Evolutionary conservation across 2,113 vertebrate genomes (phyloP).

Genomic region (Atherinomorus stipes): DNA sequence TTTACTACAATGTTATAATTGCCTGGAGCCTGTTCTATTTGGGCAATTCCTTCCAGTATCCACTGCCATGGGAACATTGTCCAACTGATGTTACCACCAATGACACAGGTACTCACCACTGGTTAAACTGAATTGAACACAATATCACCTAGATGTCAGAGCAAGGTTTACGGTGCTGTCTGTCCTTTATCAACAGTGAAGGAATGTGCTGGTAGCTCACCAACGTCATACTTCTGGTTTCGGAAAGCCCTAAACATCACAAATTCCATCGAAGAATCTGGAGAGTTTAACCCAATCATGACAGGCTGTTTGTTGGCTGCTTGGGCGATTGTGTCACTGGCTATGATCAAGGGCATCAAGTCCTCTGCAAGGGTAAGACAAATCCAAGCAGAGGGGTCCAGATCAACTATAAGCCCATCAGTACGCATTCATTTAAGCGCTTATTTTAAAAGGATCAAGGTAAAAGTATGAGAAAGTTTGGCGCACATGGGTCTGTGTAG

Average conservation of each 20-base stretch:
- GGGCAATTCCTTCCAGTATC: conserved; percentile 86
- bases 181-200: conserved; percentile 72
- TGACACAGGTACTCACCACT: conserved; percentile 67
- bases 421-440: not conserved
- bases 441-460: not conserved
- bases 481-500: not conserved
- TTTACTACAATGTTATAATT: conserved; percentile 87
- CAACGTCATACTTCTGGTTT: conserved; percentile 90
- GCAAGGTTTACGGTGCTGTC: not conserved
- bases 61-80: conserved; percentile 86
- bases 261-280: conserved; percentile 80
- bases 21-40: conserved; percentile 87
- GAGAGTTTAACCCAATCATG: conserved; percentile 81
- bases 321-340: conserved; percentile 83
- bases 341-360: conserved; percentile 88
- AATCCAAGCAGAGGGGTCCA: not conserved
- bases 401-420: not conserved
- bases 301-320: conserved; percentile 81
- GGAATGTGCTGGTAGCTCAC: conserved; percentile 83
- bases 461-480: not conserved
- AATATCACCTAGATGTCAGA: not conserved
- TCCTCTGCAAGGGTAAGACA: conserved; percentile 83
- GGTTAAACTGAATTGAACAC: not conserved
- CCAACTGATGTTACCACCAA: conserved; percentile 77
- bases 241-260: conserved; percentile 86